These are phyloP conservation scores for Dastarcus helophoroides DNA, from an alignment of 2,888 invertebrate species.

Conservation along the genomic window DNA sequence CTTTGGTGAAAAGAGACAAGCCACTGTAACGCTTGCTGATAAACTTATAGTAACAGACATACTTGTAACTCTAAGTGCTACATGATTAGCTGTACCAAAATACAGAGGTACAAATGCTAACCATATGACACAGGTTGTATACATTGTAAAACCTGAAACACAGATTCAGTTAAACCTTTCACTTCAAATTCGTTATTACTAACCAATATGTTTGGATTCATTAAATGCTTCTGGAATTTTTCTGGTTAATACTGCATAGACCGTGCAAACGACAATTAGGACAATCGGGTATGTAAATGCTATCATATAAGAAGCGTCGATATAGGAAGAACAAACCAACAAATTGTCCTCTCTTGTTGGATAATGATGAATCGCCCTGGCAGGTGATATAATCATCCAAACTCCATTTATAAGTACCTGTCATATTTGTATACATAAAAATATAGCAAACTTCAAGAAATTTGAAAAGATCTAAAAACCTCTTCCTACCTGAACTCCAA, in stretches of 20 bases:
- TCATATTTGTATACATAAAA: slow-evolving; percentile 11
- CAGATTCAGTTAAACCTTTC: not conserved
- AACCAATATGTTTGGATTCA: slow-evolving; percentile 93
- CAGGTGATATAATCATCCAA: slow-evolving; percentile 87
- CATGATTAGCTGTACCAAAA: slow-evolving; percentile 90
- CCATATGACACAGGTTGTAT: slow-evolving; percentile 97
- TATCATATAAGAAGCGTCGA: slow-evolving; percentile 88
- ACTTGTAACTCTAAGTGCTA: slow-evolving; percentile 83
- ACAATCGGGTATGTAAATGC: slow-evolving; percentile 90
- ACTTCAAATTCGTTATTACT: slow-evolving; percentile 29
- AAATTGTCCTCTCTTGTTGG: slow-evolving; percentile 87
- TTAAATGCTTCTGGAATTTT: slow-evolving; percentile 99
- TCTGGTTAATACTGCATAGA: slow-evolving; percentile 89
- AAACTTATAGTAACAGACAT: slow-evolving; percentile 93
- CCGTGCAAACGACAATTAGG: slow-evolving; percentile 82
- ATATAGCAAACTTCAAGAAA: not conserved
- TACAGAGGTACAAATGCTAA: slow-evolving; percentile 94
- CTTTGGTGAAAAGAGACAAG: slow-evolving; percentile 90
- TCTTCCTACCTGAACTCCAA: slow-evolving; percentile 69
- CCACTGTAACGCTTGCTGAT: slow-evolving; percentile 86
- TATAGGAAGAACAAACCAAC: slow-evolving; percentile 83
- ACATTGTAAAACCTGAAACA: slow-evolving; percentile 87
- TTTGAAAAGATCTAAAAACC: slow-evolving; percentile 5
- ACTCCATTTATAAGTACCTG: slow-evolving; percentile 79
- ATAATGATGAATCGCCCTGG: slow-evolving; percentile 80